A percentile compares a stretch with the other conserved stretches of the same genome.
phyloP scores from a whole-genome alignment of 2,797 vertebrate genomes.

The Schizopygopsis pylzovi region DNA sequence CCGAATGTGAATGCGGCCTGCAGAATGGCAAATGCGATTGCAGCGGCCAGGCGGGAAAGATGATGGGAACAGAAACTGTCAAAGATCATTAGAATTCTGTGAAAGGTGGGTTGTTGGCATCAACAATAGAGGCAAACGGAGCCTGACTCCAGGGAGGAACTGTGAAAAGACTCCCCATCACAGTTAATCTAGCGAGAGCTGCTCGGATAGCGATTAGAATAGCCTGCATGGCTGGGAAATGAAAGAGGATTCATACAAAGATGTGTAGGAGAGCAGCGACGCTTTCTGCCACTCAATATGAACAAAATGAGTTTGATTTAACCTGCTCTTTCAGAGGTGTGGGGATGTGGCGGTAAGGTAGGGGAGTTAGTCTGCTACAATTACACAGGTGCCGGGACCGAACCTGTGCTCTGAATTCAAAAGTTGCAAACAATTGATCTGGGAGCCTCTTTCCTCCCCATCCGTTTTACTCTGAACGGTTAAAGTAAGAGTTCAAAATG shows the following conservation, averaged over 20 bases:
- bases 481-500: conserved; percentile 34
- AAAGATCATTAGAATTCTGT: conserved; percentile 60
- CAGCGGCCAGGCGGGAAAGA: conserved; percentile 69
- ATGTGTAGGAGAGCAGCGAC: conserved; percentile 42
- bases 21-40: conserved; percentile 76
- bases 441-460: conserved; percentile 9
- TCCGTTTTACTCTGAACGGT: background rate
- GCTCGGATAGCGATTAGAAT: conserved; percentile 57
- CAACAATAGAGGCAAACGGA: conserved; percentile 58
- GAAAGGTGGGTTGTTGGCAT: conserved; percentile 55
- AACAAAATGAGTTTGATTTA: conserved; percentile 51
- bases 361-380: conserved; percentile 44
- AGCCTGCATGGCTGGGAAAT: conserved; percentile 47
- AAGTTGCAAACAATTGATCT: conserved; percentile 39
- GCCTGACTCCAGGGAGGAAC: conserved; percentile 48
- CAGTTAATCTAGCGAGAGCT: conserved; percentile 56
- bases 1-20: conserved; percentile 52
- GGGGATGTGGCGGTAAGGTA: conserved; percentile 23
- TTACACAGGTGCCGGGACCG: conserved; percentile 29
- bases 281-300: conserved; percentile 45
- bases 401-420: conserved; percentile 41
- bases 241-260: conserved; percentile 59
- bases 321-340: conserved; percentile 31
- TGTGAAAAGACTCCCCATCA: conserved; percentile 53
- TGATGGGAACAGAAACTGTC: conserved; percentile 58